Evolutionary conservation across 2,113 vertebrate genomes (phyloP), one percentile per base, ranked within the genome.

Genomic region (Pristiophorus japonicus): DNA sequence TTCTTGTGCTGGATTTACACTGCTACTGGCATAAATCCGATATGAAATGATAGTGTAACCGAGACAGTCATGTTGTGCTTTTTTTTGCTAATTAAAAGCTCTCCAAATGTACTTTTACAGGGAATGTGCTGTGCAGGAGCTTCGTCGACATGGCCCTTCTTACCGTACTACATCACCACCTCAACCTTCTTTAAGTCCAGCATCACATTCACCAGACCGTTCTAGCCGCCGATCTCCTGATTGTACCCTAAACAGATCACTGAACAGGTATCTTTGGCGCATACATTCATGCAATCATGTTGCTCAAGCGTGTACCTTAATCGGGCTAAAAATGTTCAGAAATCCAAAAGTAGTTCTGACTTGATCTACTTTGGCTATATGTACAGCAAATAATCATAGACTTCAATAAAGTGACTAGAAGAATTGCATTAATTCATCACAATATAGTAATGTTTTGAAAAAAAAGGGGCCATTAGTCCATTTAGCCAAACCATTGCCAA

Each of bases 81-180:
- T 27, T 27, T 12, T 70, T 45, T 47, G 70, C 70, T 84, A 95
- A 59, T 93, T 90, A 27, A 38, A 81, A 16, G 27, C 73, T 65
- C 51, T 27, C 38, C 5, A 62, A 63, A 62, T 95, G 16, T 96
- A 81, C 96, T 96, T 95, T 38, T 96, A 95, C 97, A 98, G 98
- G 95, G 97, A 98, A 85, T 66, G 95, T 96, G 97, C 97, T 88
- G 96, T 97, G 51, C 97, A 97, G 96, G 97, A 97, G 93, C 97
- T 97, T 96, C 97, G 95, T 18, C 75, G 90, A 85, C 97, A 97
- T 85, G 97, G 96, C 96, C 94, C 65, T 42, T 70, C 45, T 51
- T 94, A 51, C 45, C 93, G 38, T 14, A 70, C 38, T 45, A 67
- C 42, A 0, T 78, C 81, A 96, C 95, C 73, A 94, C 96, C 96